Evolutionary conservation across 53 echinoderm and acorn worm genomes (phyloP).

Genomic region (Apostichopus leukothele): DNA sequence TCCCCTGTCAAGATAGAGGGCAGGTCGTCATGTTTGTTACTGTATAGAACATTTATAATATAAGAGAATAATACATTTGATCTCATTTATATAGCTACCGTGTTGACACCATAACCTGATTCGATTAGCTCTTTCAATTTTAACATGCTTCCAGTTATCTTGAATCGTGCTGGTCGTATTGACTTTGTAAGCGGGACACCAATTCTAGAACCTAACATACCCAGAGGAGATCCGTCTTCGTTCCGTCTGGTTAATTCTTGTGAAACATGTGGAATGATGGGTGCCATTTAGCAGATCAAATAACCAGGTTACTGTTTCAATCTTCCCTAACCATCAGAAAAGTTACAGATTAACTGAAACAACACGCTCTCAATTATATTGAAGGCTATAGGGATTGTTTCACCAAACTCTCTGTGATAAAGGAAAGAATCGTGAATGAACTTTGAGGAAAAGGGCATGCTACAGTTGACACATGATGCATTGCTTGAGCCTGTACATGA

Average conservation of each 20-base stretch:
- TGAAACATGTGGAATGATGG: too few relatives aligned
- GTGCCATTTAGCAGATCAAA: not conserved
- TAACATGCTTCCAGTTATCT: not conserved
- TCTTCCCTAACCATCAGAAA: not conserved
- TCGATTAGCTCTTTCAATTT: not conserved
- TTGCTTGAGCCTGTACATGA: too few relatives aligned
- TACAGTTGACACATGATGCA: too few relatives aligned
- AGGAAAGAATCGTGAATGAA: too few relatives aligned
- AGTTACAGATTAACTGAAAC: too few relatives aligned
- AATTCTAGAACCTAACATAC: constrained; percentile 3
- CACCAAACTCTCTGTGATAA: too few relatives aligned
- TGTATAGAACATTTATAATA: not conserved
- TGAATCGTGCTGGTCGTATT: constrained; percentile 3
- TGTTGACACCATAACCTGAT: constrained; percentile 1
- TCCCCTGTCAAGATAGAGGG: not conserved
- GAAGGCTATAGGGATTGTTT: too few relatives aligned
- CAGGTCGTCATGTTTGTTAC: not conserved
- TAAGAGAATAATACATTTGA: not conserved
- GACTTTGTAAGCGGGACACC: constrained; percentile 18
- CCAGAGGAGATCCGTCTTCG: not conserved
- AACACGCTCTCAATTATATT: too few relatives aligned
- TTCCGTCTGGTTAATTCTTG: too few relatives aligned
- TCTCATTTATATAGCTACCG: not conserved
- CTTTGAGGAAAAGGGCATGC: too few relatives aligned
- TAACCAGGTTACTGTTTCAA: not conserved